Conservation (phyloP, 2,888 invertebrate genomes). For the Ischnus inquisitorius region DNA sequence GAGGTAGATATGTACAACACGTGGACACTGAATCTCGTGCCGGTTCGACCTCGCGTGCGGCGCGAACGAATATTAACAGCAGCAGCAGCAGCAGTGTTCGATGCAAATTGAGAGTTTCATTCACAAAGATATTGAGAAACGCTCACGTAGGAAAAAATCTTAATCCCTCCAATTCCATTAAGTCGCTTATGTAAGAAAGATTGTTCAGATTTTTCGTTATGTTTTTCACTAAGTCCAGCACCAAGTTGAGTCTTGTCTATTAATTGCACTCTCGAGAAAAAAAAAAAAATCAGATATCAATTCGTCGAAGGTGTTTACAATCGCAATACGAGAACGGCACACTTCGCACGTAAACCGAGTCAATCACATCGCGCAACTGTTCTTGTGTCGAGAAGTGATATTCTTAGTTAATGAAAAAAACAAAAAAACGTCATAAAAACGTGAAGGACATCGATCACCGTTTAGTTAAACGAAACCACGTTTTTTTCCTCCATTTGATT, state of each 20-base stretch:
- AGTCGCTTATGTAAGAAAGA: constrained; percentile 37
- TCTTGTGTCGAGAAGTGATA: constrained; percentile 7
- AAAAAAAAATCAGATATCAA: constrained; percentile 14
- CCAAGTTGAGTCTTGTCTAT: constrained; percentile 34
- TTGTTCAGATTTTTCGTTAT: constrained; percentile 15
- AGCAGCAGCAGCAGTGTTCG: not conserved
- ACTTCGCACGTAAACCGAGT: constrained; percentile 34
- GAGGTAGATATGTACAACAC: constrained; percentile 54
- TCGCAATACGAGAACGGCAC: not conserved
- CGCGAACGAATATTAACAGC: not conserved
- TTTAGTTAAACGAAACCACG: constrained; percentile 55
- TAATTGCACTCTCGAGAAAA: constrained; percentile 31
- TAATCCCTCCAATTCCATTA: constrained; percentile 37
- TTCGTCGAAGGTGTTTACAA: constrained; percentile 7
- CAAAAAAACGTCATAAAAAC: not conserved
- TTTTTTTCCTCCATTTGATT: constrained; percentile 64
- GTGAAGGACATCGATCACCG: constrained; percentile 62
- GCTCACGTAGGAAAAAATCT: constrained; percentile 42
- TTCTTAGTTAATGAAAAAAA: not conserved
- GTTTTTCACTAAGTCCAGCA: constrained; percentile 43
- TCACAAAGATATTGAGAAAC: constrained; percentile 6
- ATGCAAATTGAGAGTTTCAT: constrained; percentile 2
- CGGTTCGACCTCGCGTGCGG: constrained; percentile 33
- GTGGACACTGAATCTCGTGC: constrained; percentile 57
- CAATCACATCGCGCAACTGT: constrained; percentile 42